A percentile compares a stretch with the other conserved stretches of the same genome.
Evolutionary conservation across 2,113 vertebrate genomes (phyloP).

Genomic region (Rattus rattus): DNA sequence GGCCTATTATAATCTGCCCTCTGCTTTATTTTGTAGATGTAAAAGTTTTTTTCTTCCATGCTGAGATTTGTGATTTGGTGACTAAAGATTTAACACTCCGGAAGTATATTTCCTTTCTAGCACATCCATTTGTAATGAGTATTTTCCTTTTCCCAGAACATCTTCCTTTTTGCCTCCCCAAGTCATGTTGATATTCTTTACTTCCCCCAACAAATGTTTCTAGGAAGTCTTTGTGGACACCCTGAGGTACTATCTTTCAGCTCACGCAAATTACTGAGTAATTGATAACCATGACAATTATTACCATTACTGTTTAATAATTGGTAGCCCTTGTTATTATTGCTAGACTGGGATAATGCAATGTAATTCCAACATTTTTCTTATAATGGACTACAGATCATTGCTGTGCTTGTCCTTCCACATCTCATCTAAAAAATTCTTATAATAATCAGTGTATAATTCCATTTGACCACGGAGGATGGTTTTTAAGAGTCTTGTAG

Average conservation of each 20-base stretch:
- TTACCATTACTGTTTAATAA: neutral
- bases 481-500: neutral
- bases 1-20: neutral
- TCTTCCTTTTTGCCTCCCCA: neutral
- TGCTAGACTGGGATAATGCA: neutral
- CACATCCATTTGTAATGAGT: neutral
- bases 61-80: neutral
- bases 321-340: neutral
- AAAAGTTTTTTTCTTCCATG: neutral
- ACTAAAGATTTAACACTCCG: neutral
- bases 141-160: neutral
- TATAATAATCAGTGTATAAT: neutral
- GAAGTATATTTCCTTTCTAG: neutral
- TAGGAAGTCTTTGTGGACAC: neutral
- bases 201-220: neutral
- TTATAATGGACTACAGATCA: neutral
- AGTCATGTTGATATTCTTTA: neutral
- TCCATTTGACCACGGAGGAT: neutral
- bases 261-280: neutral
- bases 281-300: neutral
- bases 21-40: neutral
- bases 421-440: neutral
- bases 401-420: neutral
- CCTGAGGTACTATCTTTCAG: neutral
- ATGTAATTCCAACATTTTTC: conserved; percentile 19